Base-by-base conservation (phyloP, 2,888 invertebrate species). In the Philereme vetulata region DNA sequence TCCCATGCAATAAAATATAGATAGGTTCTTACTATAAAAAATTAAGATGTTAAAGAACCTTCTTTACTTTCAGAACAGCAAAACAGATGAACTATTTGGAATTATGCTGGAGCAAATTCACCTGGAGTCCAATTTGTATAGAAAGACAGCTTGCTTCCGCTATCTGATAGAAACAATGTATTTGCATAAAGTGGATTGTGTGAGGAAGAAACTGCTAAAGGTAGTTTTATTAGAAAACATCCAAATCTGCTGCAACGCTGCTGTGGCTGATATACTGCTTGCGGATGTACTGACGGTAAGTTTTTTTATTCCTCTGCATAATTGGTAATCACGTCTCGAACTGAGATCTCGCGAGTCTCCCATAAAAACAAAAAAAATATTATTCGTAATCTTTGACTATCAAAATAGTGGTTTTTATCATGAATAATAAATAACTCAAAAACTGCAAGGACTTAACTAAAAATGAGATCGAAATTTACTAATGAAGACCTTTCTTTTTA, bases 71-170 rank as follows among this genome's bases (percentile, higher is more conserved):
- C 77, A 90, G 89, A 72, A 72, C 51, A 54, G 44, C 2, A 86
- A 77, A 67, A 68, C 81, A 34, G 85, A 88, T 70, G 84, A 88
- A 54, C 65, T 85, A 34, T 85, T 81, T 64, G 70, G 72, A 36
- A 70, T 65, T 36, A 67, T 80, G 6, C 62, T 90, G 34, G 85
- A 89, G 9, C 82, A 90, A 71, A 67, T 88, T 33, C 71, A 73
- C 9, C 67, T 74, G 34, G 91, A 91, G 72, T 75, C 85, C 0
- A 90, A 90, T 68, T 71, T 91, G 56, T 74, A 85, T 56, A 80
- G 86, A 59, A 92, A 90, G 69, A 80, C 77, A 40, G 68, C 69
- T 48, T 80, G 79, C 60, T 80, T 90, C 9, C 68, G 68, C n/a
- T 86, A 85, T 59, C 63, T 78, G 0, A 84, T 73, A 42, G 73